phyloP scores from a whole-genome alignment of 2,888 invertebrate genomes.

The Apoda limacodes region DNA sequence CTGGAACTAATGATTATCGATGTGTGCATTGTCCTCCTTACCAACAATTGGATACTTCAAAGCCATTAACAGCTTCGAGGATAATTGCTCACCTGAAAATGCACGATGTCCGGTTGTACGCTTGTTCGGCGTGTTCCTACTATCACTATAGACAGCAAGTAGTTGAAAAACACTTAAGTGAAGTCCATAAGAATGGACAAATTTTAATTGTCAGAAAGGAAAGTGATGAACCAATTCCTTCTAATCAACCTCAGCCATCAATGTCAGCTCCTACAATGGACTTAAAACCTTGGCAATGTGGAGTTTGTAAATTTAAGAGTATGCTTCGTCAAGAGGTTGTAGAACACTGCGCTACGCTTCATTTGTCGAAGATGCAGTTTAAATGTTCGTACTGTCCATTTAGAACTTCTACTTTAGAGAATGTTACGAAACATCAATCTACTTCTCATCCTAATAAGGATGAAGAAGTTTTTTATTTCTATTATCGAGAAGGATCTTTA shows the following conservation, averaged over 20 bases:
- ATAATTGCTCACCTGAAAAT: constrained; percentile 79
- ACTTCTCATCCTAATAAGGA: constrained; percentile 63
- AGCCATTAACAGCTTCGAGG: constrained; percentile 66
- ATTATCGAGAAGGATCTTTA: constrained; percentile 56
- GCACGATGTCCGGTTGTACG: constrained; percentile 79
- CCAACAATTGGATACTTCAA: constrained; percentile 54
- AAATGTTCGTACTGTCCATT: constrained; percentile 78
- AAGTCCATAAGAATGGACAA: constrained; percentile 68
- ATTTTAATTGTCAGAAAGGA: constrained; percentile 45
- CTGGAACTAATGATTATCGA: constrained; percentile 66
- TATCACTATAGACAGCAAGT: constrained; percentile 72
- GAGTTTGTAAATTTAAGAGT: constrained; percentile 73
- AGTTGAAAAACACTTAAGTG: constrained; percentile 75
- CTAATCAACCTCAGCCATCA: constrained; percentile 18
- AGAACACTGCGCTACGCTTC: constrained; percentile 68
- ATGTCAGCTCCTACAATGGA: constrained; percentile 50
- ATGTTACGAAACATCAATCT: constrained; percentile 71
- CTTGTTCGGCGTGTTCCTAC: constrained; percentile 77
- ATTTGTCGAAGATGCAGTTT: constrained; percentile 76
- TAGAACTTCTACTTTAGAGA: constrained; percentile 57
- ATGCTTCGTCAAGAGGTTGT: constrained; percentile 70
- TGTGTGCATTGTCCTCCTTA: constrained; percentile 80
- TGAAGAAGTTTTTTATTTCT: constrained; percentile 59
- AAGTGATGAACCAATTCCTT: constrained; percentile 27
- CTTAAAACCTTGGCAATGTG: constrained; percentile 77